Conservation (phyloP, 2,797 vertebrate species). For the Semaprochilodus insignis region DNA sequence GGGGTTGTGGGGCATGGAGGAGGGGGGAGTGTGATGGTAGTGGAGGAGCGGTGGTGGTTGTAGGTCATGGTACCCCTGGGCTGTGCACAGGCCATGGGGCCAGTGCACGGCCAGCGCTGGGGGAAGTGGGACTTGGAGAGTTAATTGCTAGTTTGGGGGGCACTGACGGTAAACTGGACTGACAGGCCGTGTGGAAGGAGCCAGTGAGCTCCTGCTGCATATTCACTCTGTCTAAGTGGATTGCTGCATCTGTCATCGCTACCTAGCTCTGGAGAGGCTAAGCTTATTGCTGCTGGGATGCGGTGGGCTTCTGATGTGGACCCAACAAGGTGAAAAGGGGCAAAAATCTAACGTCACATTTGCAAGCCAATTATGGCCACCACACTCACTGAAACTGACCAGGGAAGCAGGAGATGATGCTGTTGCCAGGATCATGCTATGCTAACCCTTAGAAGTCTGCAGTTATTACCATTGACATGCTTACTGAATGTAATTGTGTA, state of each 20-base stretch:
- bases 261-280: conserved; percentile 41
- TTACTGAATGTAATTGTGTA: too few relatives aligned
- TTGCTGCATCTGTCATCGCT: conserved; percentile 81
- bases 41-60: conserved; percentile 68
- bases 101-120: conserved; percentile 20
- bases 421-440: conserved; percentile 3
- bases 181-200: conserved; percentile 85
- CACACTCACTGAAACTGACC: conserved; percentile 19
- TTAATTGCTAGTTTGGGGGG: conserved; percentile 88
- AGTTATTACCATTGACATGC: too few relatives aligned
- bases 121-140: conserved; percentile 69
- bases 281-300: conserved; percentile 22
- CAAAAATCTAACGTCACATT: conserved; percentile 35
- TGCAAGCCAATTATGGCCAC: conserved; percentile 47
- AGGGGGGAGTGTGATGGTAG: conserved; percentile 58
- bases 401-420: conserved; percentile 5
- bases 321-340: background rate
- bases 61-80: conserved; percentile 45
- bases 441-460: too few relatives aligned
- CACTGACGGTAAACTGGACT: conserved; percentile 82
- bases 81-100: conserved; percentile 4
- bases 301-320: conserved; percentile 46
- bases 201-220: conserved; percentile 84
- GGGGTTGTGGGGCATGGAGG: conserved; percentile 51
- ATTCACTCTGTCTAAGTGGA: conserved; percentile 87